A percentile compares a stretch with the other conserved stretches of the same genome.
These are phyloP conservation scores for Rhopalosiphum maidis DNA, from an alignment of 1,140 invertebrate genomes.

Conservation along the genomic window DNA sequence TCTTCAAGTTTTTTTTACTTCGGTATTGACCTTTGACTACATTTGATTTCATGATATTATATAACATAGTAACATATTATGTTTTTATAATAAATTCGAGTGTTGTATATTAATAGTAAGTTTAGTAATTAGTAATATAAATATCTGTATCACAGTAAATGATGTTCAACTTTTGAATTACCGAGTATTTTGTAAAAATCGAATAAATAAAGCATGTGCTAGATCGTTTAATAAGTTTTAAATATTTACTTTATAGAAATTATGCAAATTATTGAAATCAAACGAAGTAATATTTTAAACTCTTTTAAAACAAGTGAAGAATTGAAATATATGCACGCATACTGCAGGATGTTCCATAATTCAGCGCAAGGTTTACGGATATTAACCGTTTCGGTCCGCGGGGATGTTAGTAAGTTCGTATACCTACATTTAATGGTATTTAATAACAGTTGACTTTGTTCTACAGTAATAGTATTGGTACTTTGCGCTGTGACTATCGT, in stretches of 20 bases:
- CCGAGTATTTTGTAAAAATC: neutral
- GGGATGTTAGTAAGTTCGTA: neutral
- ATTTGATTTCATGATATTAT: neutral
- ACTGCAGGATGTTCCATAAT: neutral
- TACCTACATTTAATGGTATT: neutral
- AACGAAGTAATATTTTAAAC: neutral
- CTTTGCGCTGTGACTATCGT: neutral
- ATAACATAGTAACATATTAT: neutral
- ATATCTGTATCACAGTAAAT: neutral
- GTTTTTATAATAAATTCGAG: neutral
- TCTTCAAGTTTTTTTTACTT: neutral
- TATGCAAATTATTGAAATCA: neutral
- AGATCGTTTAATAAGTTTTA: neutral
- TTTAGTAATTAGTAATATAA: neutral
- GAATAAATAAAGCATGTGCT: neutral
- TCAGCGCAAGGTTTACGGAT: neutral
- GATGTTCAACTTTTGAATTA: neutral
- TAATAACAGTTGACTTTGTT: neutral
- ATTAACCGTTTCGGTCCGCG: neutral
- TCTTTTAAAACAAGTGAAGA: neutral
- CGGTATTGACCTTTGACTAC: conserved; percentile 21
- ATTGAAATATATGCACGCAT: neutral
- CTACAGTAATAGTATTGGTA: neutral
- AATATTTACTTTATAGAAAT: neutral
- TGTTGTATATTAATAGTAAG: neutral